Base-by-base conservation (phyloP, 64 coral and sea anemone species). In the Montipora cactus region DNA sequence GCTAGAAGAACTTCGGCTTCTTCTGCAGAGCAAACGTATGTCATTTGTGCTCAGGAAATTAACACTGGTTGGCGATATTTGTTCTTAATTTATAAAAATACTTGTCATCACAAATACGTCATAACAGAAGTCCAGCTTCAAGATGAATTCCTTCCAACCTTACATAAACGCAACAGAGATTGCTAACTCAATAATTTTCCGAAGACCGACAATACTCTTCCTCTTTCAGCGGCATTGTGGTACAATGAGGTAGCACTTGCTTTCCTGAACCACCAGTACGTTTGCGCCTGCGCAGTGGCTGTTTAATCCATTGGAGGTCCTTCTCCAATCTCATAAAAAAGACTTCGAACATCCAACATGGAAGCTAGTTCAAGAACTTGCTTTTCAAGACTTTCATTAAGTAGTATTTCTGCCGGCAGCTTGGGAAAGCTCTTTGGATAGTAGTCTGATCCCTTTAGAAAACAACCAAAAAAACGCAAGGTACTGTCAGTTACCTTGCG, bases 381-480 rank as follows among this genome's bases (percentile, higher is more conserved):
- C 59, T 99, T 99, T 11, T 96, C 94, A 8, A 99, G 59, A 61
- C 91, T 86, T 68, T 92, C 95, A 70, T 99, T 99, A 61, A 91
- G 88, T 4, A 99, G 67, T 44, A 99, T 91, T 87, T 99, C 95
- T 3, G 91, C 55, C 9, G 98, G 95, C 28, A 99, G 92, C 78
- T 94, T 96, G 45, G 98, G 98, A 44, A 94, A 99, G 86, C 95
- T 92, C 76, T 94, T 99, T 49, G 98, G 98, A 28, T 96, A 99
- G 87, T 92, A 99, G 15, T 96, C 98, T 8, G 90, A 92, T 8
- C 98, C 98, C 98, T 99, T 69, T 20, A 66, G 47, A 25, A 81
- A 81, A 22, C 48, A 67, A 48, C 50, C 49, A 7, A 47, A 67
- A 28, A 37, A 37, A 37, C 37, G 37, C 37, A 37, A 37, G 37